phyloP scores from a whole-genome alignment of 2,797 vertebrate genomes.

The Scolopax rusticola region DNA sequence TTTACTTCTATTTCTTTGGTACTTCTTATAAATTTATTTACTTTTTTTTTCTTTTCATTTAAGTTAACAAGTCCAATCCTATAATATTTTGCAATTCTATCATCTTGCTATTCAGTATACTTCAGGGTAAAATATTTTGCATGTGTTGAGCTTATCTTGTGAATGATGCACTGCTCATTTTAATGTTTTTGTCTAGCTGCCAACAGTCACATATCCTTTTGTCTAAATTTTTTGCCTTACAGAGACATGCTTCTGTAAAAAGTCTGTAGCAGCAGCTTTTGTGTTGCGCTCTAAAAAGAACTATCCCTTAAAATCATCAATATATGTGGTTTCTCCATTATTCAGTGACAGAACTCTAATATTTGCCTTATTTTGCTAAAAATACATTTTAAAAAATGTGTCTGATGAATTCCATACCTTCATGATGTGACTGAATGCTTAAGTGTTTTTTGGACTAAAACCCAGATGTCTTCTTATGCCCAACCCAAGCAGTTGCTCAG shows the following conservation, averaged over 20 bases:
- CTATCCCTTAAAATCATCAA: background rate
- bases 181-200: rapidly evolving
- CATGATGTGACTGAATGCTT: background rate
- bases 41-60: background rate
- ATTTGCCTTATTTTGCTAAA: background rate
- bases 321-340: background rate
- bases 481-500: background rate
- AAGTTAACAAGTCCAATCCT: background rate
- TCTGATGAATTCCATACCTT: background rate
- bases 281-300: background rate
- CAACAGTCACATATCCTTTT: background rate
- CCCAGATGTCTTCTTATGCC: background rate
- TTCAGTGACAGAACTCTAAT: background rate
- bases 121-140: background rate
- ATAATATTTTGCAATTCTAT: background rate
- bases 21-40: background rate
- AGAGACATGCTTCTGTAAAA: background rate
- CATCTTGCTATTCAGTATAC: background rate
- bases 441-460: background rate
- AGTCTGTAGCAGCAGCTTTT: background rate
- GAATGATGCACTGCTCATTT: background rate
- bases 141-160: background rate
- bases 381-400: background rate
- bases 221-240: background rate
- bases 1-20: background rate